phyloP scores from a whole-genome alignment of 2,113 vertebrate genomes.

The Nerophis ophidion region DNA sequence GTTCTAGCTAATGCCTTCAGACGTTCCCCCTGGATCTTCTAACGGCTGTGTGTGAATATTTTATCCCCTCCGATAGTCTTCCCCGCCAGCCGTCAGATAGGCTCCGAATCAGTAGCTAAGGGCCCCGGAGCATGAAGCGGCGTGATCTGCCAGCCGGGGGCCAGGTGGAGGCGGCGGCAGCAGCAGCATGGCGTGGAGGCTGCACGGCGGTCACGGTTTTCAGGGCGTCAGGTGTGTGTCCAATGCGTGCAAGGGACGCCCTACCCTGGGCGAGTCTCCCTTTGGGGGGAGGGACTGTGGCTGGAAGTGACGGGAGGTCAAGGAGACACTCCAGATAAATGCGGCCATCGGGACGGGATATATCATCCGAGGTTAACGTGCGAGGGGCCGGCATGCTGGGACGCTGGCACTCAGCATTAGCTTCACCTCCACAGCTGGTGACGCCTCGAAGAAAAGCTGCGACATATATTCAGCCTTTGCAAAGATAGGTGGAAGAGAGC shows the following conservation, averaged over 20 bases:
- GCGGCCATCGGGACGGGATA: slow-evolving; percentile 41
- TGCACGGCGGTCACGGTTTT: slow-evolving; percentile 60
- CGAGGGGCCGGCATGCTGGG: slow-evolving; percentile 15
- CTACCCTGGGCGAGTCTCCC: background rate
- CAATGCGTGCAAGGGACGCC: background rate
- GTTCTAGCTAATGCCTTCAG: slow-evolving; percentile 64
- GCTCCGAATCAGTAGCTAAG: slow-evolving; percentile 61
- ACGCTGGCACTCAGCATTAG: background rate
- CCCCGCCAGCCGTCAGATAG: slow-evolving; percentile 66
- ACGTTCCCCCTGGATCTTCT: slow-evolving; percentile 62
- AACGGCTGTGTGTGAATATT: slow-evolving; percentile 69
- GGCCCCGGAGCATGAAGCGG: slow-evolving; percentile 63
- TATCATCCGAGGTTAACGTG: slow-evolving; percentile 31
- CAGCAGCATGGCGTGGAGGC: slow-evolving; percentile 11
- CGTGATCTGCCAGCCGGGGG: slow-evolving; percentile 63
- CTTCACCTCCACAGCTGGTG: background rate
- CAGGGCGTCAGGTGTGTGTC: slow-evolving; percentile 58
- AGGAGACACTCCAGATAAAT: slow-evolving; percentile 52
- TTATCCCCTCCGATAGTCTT: slow-evolving; percentile 68
- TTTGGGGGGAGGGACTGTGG: slow-evolving; percentile 13
- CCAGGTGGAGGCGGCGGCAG: slow-evolving; percentile 29
- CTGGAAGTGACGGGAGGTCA: slow-evolving; percentile 38
- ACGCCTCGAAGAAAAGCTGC: background rate
- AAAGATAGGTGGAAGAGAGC: too few species aligned
- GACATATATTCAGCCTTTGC: too few species aligned